Base-by-base conservation (phyloP, 2,888 invertebrate genomes). In the Drosophila peninsularis region DNA sequence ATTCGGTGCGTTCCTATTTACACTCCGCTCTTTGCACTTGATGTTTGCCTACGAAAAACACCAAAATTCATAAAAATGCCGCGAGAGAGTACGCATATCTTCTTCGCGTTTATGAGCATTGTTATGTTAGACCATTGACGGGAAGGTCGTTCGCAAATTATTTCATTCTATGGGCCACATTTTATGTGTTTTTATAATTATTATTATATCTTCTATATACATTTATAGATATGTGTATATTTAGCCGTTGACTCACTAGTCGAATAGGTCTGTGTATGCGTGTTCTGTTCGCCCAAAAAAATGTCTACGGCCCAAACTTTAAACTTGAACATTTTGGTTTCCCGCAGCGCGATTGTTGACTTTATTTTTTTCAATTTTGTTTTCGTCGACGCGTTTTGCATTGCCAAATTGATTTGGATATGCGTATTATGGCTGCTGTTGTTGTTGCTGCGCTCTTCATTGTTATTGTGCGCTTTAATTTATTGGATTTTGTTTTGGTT, bases 371-470 rank as follows among this genome's bases (percentile, higher is more conserved):
- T 41, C 5, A 14, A n/a, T 52, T 37, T 37, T 10, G 24, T 37
- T 52, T 24, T 10, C 27, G 52, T 39, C 76, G 71, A 82, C 82
- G 81, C 82, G 85, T 77, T 89, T 85, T 84, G 88, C 90, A 90
- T 89, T 78, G 78, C 72, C 80, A 84, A 85, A 85, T 71, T 77
- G 54, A 61, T 66, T 72, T 79, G 80, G 74, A 57, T 72, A 66
- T 62, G 60, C 68, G 49, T 67, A 42, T 63, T 71, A 63, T 67
- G 44, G 5, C 54, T 67, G 19, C 19, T 19, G 19, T 42, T 44
- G 50, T 63, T 54, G 30, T 19, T 7, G 39, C 5, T 37, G 42
- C 56, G 6, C 34, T 55, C 4, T 21, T 34, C 32, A 21, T 55
- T 66, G 58, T 50, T 67, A 58, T 62, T 72, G 56, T 54, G n/a